Conservation (phyloP, 2,888 invertebrate genomes). For the Lochmaea capreae region DNA sequence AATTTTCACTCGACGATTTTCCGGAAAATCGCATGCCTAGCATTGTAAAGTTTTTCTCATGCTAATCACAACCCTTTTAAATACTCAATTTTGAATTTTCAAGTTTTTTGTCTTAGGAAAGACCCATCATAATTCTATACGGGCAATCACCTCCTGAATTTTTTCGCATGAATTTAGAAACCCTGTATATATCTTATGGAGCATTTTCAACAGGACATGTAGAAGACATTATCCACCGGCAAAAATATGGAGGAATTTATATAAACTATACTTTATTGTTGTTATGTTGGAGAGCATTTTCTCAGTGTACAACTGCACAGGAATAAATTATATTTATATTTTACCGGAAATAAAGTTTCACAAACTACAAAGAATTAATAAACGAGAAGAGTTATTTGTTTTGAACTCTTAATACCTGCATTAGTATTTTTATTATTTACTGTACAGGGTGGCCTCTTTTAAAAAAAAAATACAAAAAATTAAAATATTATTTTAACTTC, state of each 20-base stretch:
- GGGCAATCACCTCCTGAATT: no score
- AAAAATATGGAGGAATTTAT: background rate
- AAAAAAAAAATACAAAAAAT: background rate
- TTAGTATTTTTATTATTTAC: background rate
- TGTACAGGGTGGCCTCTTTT: background rate
- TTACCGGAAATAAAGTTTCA: constrained; percentile 5
- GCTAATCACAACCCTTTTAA: no score
- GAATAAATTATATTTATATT: constrained; percentile 10
- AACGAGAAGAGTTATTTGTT: constrained; percentile 1
- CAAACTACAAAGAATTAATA: background rate
- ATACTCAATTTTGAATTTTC: no score
- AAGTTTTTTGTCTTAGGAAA: no score
- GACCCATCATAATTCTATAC: no score
- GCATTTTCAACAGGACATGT: no score
- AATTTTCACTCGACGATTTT: no score
- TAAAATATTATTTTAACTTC: background rate
- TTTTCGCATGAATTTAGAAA: no score
- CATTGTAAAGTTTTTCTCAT: no score
- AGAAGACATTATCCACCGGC: background rate
- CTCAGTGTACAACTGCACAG: background rate
- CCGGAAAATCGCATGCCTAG: no score
- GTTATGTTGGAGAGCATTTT: background rate
- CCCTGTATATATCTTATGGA: no score
- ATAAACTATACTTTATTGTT: background rate
- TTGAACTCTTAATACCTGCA: background rate